Conservation (phyloP, 2,797 vertebrate species). For the Periophthalmus magnuspinnatus region DNA sequence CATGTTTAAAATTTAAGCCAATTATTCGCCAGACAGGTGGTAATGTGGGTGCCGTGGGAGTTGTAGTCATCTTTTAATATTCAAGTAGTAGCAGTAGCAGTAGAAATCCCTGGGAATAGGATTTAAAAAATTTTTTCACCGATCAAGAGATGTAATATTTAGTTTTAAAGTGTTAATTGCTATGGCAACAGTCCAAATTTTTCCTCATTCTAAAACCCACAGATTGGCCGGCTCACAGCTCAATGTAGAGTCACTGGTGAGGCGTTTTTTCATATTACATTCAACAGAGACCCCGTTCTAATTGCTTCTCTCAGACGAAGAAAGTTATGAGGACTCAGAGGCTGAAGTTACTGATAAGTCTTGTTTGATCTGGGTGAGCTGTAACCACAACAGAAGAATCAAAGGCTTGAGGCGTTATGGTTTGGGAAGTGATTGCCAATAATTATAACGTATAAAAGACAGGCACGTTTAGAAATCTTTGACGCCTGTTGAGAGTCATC, state of each 20-base stretch:
- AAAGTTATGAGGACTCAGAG: slow-evolving; percentile 47
- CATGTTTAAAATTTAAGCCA: background rate
- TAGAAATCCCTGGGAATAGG: background rate
- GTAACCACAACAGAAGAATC: slow-evolving; percentile 64
- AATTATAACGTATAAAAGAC: background rate
- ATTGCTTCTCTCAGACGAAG: slow-evolving; percentile 46
- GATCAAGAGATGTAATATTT: too few relatives aligned
- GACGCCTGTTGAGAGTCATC: background rate
- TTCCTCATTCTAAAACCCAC: too few relatives aligned
- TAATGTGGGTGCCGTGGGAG: background rate
- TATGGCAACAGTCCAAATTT: too few relatives aligned
- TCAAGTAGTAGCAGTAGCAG: slow-evolving; percentile 17
- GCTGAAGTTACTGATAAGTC: slow-evolving; percentile 53
- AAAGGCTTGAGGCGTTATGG: slow-evolving; percentile 39
- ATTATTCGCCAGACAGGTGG: background rate
- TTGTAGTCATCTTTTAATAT: background rate
- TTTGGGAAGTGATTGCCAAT: slow-evolving; percentile 26
- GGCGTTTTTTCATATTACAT: slow-evolving; percentile 30
- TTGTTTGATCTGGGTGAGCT: slow-evolving; percentile 54
- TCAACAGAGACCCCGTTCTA: slow-evolving; percentile 32
- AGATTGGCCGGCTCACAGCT: slow-evolving; percentile 14
- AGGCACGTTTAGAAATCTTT: background rate
- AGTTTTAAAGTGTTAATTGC: too few relatives aligned
- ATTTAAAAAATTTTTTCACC: too few relatives aligned
- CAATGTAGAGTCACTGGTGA: slow-evolving; percentile 22